phyloP scores from a whole-genome alignment of 2,888 invertebrate genomes.

The Hecatera dysodea region DNA sequence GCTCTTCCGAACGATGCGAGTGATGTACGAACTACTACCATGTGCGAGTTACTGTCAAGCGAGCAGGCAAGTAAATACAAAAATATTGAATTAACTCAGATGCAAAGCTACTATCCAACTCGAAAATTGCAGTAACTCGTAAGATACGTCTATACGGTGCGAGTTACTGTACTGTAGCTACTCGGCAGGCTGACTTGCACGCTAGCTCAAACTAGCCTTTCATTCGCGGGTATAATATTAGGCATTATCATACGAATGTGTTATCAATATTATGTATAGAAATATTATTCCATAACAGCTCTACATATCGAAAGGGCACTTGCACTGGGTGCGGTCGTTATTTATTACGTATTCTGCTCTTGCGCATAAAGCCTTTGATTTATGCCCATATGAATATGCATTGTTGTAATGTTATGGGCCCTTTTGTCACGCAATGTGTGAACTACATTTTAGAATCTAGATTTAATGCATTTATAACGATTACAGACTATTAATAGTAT shows the following conservation, averaged over 20 bases:
- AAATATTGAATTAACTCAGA: no score
- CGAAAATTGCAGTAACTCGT: no score
- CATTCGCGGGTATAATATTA: not conserved
- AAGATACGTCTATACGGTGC: no score
- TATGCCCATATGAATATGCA: slow-evolving; percentile 66
- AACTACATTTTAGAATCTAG: slow-evolving; percentile 44
- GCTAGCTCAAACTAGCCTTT: no score
- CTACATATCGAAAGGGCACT: slow-evolving; percentile 65
- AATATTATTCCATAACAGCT: slow-evolving; percentile 40
- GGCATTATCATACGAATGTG: not conserved
- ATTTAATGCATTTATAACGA: slow-evolving; percentile 4
- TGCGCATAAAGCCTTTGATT: slow-evolving; percentile 63
- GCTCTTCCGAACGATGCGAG: no score
- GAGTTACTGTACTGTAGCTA: no score
- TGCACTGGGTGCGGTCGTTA: slow-evolving; percentile 61
- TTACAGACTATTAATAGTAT: not conserved
- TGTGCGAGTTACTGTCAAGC: no score
- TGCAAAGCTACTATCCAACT: no score
- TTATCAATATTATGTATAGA: slow-evolving; percentile 26
- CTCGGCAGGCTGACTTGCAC: no score
- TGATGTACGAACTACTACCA: no score
- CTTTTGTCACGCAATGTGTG: slow-evolving; percentile 52
- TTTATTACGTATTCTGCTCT: slow-evolving; percentile 53
- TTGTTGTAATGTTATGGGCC: slow-evolving; percentile 53
- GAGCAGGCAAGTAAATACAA: no score